Base-by-base conservation (phyloP, 30 jellyfish, hydroid and myxozoan species). In the Chironex yamaguchii region DNA sequence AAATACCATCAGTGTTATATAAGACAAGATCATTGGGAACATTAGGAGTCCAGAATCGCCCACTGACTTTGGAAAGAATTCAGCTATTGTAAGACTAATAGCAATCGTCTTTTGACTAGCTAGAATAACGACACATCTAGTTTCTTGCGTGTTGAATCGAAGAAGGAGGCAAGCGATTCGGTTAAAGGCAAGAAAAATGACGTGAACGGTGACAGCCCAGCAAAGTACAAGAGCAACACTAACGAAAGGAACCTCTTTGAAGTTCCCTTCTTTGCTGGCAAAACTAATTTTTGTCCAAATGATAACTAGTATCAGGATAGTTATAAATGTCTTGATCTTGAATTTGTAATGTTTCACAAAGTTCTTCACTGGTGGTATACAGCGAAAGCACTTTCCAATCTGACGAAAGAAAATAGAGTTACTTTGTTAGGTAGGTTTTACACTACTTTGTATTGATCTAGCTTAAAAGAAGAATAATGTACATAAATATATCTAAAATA, bases 31-130 rank as follows among this genome's bases (percentile, higher is more conserved):
- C 81, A 92, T 25, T 2, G 98, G 84, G 14, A 92, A 62, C 30
- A 96, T 88, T 79, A 86, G 75, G 86, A 92, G 66, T 1, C 98
- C 98, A 74, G 82, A 94, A 70, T 92, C 96, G 13, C 97, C 97
- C 35, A 92, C 64, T 31, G 67, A 62, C 25, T 26, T 29, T 12
- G 98, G 98, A 21, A 92, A 67, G 78, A 78, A 92, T 2, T 81
- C 84, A 52, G 81, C 89, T 25, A 82, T 72, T 1, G 98, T 88
- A 31, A 88, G 62, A 22, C 96, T 96, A 11, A 86, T 68, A 13
- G 97, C 95, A 31, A 86, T 62, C n/a, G 98, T 87, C 65, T 92
- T 92, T 75, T 92, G 98, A 64, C 98, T 92, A 12, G 95, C 93
- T 29, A 92, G 89, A 22, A 92, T 86, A 29, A 87, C 91, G 6